Evolutionary conservation across 1,140 invertebrate species (phyloP).

Genomic region (Aethina tumida): DNA sequence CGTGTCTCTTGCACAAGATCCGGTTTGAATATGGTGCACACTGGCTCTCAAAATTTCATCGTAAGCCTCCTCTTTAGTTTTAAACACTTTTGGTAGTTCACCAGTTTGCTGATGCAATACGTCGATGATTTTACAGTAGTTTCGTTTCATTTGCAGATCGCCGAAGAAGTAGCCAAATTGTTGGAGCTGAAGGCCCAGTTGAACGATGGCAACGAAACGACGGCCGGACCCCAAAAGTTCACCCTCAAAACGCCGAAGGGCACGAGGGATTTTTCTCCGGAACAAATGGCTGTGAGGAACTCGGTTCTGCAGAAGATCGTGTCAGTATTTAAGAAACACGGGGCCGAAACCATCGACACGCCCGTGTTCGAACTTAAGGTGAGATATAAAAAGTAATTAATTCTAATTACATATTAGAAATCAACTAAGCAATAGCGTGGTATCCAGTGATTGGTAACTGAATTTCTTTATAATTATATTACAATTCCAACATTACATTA

Average conservation of each 20-base stretch:
- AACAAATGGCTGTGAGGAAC: conserved; percentile 89
- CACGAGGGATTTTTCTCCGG: conserved; percentile 88
- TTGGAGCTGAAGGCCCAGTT: conserved; percentile 69
- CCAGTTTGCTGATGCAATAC: conserved; percentile 2
- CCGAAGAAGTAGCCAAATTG: conserved; percentile 72
- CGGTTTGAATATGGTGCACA: background rate
- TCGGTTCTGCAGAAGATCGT: conserved; percentile 84
- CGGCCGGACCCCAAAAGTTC: conserved; percentile 53
- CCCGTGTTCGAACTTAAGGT: conserved; percentile 98
- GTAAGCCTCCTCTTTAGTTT: conserved; percentile 2
- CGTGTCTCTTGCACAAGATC: conserved; percentile 2
- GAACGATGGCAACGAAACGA: conserved; percentile 36
- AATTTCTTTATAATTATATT: too few relatives aligned
- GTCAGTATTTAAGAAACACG: conserved; percentile 89
- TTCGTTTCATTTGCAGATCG: conserved; percentile 47
- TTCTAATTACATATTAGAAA: too few relatives aligned
- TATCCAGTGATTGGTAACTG: too few relatives aligned
- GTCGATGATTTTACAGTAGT: background rate
- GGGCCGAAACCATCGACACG: conserved; percentile 98
- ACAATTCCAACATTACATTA: too few relatives aligned
- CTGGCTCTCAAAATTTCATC: conserved; percentile 8
- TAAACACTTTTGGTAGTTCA: background rate
- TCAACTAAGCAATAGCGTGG: too few relatives aligned
- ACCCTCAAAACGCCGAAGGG: conserved; percentile 90
- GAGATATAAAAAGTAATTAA: too few relatives aligned